Evolutionary conservation across 2,113 vertebrate species (phyloP), one percentile per base, ranked within the genome.

Genomic region (Lates calcarifer): DNA sequence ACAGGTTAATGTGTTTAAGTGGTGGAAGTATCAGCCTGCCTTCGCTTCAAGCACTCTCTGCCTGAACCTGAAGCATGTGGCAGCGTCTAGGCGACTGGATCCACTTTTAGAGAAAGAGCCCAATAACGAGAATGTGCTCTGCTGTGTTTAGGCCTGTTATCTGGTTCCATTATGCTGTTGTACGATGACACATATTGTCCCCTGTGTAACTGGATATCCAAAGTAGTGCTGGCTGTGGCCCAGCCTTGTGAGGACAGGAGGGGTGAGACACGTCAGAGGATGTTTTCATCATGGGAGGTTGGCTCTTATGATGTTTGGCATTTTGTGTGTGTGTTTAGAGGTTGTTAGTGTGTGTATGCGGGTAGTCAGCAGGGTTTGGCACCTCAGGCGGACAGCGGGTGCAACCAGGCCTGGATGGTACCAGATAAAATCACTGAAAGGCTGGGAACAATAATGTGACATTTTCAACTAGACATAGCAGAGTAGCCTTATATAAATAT

Each of bases 121-220:
- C 1, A 22, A 31, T 53, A 66, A 35, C 2, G 76, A 56, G 6
- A 14, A 15, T 29, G 61, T 39, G 7, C 74, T 71, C 47, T 51
- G 56, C 65, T 31, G 20, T 24, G 65, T 70, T 24, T 11, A 12
- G 33, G 45, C 26, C 31, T 35, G 43, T 74, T 39, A 51, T 64
- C 51, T 33, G 22, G 39, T n/a, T 45, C 45, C 22, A 18, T 77
- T 24, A 31, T 78, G 65, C 67, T 66, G 67, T 10, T 63, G n/a
- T 66, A 53, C 43, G 67, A 79, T 55, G 82, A 66, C 66, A 64
- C 57, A 66, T 66, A 41, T 22, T 65, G 70, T 49, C 9, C 61
- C 61, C 57, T 33, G 43, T 81, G 68, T 84, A 58, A 84, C 41
- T 49, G 28, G 69, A 87, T 83, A 63, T 81, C 35, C 41, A 22